Evolutionary conservation across 2,888 invertebrate genomes (phyloP).

Genomic region (Parnassius orleans): DNA sequence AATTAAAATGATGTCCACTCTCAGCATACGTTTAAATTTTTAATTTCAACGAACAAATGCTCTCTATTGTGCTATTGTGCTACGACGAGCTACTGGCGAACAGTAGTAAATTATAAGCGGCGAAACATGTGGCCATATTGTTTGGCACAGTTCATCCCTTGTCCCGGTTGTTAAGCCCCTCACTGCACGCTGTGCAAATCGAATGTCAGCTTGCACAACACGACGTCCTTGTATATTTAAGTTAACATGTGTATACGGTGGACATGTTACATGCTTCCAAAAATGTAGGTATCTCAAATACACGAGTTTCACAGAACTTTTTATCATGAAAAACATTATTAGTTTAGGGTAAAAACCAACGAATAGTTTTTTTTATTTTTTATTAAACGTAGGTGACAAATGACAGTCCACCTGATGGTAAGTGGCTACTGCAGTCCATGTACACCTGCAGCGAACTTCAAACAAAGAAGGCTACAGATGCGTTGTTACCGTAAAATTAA

Average conservation of each 20-base stretch:
- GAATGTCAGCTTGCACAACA: conserved; percentile 24
- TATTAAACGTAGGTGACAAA: no score
- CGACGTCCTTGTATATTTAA: conserved; percentile 23
- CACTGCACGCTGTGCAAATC: conserved; percentile 22
- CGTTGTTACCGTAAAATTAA: no score
- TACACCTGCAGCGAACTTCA: no score
- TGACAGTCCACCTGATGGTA: no score
- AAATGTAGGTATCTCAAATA: background rate
- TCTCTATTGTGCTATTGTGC: background rate
- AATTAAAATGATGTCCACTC: no score
- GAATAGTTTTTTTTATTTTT: no score
- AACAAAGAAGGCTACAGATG: no score
- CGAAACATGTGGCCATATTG: conserved; percentile 24
- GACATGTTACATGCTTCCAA: conserved; percentile 17
- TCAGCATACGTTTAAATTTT: background rate
- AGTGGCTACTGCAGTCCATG: no score
- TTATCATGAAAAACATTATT: no score
- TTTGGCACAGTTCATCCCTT: conserved; percentile 23
- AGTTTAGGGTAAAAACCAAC: no score
- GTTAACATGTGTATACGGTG: conserved; percentile 22
- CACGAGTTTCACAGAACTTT: no score
- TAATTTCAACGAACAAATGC: background rate
- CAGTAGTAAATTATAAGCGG: conserved; percentile 14
- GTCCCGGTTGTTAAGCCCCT: conserved; percentile 18
- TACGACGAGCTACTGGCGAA: background rate